Base-by-base conservation (phyloP, 2,888 invertebrate species). In the Volucella bombylans region DNA sequence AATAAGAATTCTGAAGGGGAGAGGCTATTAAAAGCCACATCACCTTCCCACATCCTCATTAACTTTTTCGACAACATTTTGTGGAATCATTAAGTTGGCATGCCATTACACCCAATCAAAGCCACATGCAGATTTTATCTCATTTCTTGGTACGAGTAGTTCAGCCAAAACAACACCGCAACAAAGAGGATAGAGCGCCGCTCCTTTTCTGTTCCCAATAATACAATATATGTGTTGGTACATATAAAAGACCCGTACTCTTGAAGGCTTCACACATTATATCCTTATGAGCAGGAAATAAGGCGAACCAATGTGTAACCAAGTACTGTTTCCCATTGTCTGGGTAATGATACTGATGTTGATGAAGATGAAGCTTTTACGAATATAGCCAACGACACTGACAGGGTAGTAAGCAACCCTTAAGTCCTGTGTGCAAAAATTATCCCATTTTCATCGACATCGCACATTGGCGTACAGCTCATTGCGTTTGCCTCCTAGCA, bases 401-500 rank as follows among this genome's bases (percentile, higher is more conserved):
- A 80, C 74, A 72, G 86, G 78, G 81, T 81, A 86, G 80, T 87
- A 82, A 86, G 81, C 87, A 78, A 76, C 87, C 80, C 87, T 82
- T 81, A 87, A 72, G 68, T 83, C 76, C 74, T 83, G 72, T 85
- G 72, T 68, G 76, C 52, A 82, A 79, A 88, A 82, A 85, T 82
- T 74, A 81, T 87, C 78, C 57, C 69, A 86, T 87, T 86, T 82
- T 81, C 77, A 87, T 87, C 87, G 86, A 87, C 83, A 83, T 41
- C 6, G 31, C 31, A 77, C 87, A 89, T 87, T 86, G 87, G 86
- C 87, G 87, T 86, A 87, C 87, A 88, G 88, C 88, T 89, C 89
- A 88, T 89, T 88, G 88, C 87, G 81, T 87, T 83, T 71, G 65
- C 74, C 52, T 52, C 64, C 57, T 65, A 55, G 23, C 59, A 86